These are phyloP conservation scores for Ophiodon elongatus DNA, from an alignment of 2,113 vertebrate genomes.

Conservation along the genomic window DNA sequence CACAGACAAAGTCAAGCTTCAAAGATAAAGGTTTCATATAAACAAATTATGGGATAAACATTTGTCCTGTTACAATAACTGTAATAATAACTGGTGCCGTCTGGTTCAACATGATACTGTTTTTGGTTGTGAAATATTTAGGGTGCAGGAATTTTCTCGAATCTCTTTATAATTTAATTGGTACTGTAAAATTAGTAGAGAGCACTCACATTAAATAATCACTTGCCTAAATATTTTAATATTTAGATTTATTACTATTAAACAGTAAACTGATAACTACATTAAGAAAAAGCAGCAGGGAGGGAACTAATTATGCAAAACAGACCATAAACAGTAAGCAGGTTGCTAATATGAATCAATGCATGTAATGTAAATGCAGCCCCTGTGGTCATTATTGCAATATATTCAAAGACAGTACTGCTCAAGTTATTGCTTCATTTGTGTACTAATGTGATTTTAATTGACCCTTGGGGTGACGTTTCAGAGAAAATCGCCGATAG, in stretches of 20 bases:
- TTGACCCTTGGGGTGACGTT: neutral
- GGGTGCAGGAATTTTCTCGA: neutral
- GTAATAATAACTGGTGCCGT: neutral
- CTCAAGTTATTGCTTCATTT: neutral
- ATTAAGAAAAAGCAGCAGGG: neutral
- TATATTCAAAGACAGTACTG: neutral
- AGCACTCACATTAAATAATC: neutral
- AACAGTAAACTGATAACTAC: neutral
- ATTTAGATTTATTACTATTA: neutral
- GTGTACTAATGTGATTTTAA: neutral
- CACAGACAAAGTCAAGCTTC: rapidly evolving
- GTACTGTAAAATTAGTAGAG: neutral
- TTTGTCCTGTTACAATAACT: neutral
- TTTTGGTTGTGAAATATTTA: neutral
- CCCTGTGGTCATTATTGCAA: neutral
- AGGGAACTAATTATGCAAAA: slow-evolving; percentile 1
- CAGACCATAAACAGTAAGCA: neutral
- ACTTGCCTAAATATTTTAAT: neutral
- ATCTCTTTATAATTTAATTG: neutral
- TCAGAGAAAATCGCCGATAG: slow-evolving; percentile 1
- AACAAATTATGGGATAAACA: neutral
- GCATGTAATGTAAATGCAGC: too few relatives aligned
- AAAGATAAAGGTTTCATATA: neutral
- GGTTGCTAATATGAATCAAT: neutral
- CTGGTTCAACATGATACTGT: neutral